phyloP scores from a whole-genome alignment of 2,113 vertebrate species.

The Taxidea taxus region DNA sequence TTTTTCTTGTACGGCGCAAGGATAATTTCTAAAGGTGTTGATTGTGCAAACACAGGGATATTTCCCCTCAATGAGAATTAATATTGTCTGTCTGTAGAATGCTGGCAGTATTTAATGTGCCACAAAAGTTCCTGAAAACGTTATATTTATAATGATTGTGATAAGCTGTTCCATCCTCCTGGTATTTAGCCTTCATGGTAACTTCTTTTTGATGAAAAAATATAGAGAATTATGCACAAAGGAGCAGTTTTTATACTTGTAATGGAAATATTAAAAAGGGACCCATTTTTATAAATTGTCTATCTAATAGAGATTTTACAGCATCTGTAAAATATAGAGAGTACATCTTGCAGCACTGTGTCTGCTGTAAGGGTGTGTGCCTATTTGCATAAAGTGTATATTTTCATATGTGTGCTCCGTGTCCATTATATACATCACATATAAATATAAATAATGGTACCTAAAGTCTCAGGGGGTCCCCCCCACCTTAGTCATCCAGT shows the following conservation, averaged over 20 bases:
- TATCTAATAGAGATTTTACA: constrained; percentile 69
- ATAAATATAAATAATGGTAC: constrained; percentile 76
- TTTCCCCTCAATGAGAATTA: constrained; percentile 78
- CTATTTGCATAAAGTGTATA: constrained; percentile 58
- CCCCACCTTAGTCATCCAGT: constrained; percentile 73
- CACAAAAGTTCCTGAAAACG: constrained; percentile 70
- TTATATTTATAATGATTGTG: constrained; percentile 77
- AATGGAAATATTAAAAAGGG: constrained; percentile 75
- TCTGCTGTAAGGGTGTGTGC: constrained; percentile 26
- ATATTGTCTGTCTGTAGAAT: constrained; percentile 74
- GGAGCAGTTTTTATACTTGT: constrained; percentile 67
- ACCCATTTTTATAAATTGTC: constrained; percentile 71
- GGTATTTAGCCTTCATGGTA: constrained; percentile 72
- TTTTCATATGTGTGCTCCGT: constrained; percentile 56
- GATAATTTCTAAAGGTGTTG: constrained; percentile 80
- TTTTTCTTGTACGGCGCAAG: constrained; percentile 66
- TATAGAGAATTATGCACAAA: constrained; percentile 78
- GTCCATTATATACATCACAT: constrained; percentile 57
- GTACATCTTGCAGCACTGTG: background rate
- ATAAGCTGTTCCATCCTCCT: constrained; percentile 76
- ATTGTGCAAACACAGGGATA: constrained; percentile 76
- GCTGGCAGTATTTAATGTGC: constrained; percentile 54
- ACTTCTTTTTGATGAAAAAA: constrained; percentile 79
- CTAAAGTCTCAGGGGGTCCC: constrained; percentile 72
- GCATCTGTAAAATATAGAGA: constrained; percentile 62